Evolutionary conservation across 2,888 invertebrate species (phyloP).

Genomic region (Mesorhabditis sp.): DNA sequence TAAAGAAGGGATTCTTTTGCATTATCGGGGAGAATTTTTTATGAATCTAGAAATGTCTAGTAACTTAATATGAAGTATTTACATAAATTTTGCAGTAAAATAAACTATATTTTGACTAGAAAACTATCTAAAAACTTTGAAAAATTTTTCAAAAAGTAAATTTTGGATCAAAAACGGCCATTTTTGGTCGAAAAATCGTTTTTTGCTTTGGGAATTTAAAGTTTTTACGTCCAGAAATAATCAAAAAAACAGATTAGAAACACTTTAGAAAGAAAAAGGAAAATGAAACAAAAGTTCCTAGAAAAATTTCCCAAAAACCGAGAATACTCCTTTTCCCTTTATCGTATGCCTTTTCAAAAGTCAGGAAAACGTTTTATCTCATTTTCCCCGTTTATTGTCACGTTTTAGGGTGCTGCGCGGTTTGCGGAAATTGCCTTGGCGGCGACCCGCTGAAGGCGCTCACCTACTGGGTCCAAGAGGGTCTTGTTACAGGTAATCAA

Average conservation of each 20-base stretch:
- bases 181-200: too few species aligned
- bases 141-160: neutral
- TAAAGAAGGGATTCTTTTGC: neutral
- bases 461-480: constrained; percentile 54
- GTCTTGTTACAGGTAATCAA: constrained; percentile 43
- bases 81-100: too few species aligned
- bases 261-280: neutral
- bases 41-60: too few species aligned
- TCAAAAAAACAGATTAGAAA: too few species aligned
- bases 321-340: too few species aligned
- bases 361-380: constrained; percentile 8
- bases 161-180: too few species aligned
- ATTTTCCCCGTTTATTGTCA: constrained; percentile 12
- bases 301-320: neutral
- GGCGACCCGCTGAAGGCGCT: constrained; percentile 57
- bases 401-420: constrained; percentile 52
- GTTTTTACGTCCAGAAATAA: too few species aligned
- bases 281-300: neutral
- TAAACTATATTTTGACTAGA: too few species aligned
- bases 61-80: too few species aligned
- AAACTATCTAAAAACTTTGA: too few species aligned
- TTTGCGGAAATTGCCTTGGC: constrained; percentile 56
- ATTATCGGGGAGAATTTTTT: too few species aligned
- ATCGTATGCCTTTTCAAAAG: too few species aligned
- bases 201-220: neutral